These are phyloP conservation scores for Elachura formosa DNA, from an alignment of 2,113 vertebrate species.

Conservation along the genomic window DNA sequence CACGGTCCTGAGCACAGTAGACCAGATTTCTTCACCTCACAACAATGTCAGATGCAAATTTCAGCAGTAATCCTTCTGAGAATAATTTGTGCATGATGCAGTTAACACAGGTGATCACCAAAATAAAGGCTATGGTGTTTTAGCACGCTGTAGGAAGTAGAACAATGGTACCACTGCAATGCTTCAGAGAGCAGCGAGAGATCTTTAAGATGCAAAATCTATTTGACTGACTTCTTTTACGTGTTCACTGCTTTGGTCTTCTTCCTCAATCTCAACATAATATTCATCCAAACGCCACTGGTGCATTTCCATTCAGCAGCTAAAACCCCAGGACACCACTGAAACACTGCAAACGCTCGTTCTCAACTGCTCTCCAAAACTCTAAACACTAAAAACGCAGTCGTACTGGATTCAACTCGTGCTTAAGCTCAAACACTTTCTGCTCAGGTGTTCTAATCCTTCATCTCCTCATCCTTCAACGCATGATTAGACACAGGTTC, in stretches of 20 bases:
- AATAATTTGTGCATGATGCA: neutral
- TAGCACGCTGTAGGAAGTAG: fast-evolving
- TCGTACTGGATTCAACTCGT: neutral
- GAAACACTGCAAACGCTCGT: neutral
- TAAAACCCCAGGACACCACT: neutral
- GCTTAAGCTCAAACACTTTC: neutral
- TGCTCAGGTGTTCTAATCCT: neutral
- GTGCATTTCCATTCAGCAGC: neutral
- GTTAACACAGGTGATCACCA: neutral
- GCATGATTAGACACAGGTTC: neutral
- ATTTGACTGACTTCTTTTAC: neutral
- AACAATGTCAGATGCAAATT: neutral
- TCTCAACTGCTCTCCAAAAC: neutral
- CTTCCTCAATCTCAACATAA: neutral
- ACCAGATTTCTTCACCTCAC: neutral
- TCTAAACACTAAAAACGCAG: fast-evolving
- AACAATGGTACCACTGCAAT: neutral
- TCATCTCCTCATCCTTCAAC: neutral
- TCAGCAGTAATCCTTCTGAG: neutral
- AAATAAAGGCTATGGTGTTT: neutral
- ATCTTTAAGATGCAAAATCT: neutral
- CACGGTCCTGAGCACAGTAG: neutral
- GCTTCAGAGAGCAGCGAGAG: neutral
- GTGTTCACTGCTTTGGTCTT: neutral
- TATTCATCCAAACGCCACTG: neutral